Percentiles rank a stretch among this genome's conserved stretches.
Conservation (phyloP, 2,113 vertebrate species). For the Mellivora capensis region DNA sequence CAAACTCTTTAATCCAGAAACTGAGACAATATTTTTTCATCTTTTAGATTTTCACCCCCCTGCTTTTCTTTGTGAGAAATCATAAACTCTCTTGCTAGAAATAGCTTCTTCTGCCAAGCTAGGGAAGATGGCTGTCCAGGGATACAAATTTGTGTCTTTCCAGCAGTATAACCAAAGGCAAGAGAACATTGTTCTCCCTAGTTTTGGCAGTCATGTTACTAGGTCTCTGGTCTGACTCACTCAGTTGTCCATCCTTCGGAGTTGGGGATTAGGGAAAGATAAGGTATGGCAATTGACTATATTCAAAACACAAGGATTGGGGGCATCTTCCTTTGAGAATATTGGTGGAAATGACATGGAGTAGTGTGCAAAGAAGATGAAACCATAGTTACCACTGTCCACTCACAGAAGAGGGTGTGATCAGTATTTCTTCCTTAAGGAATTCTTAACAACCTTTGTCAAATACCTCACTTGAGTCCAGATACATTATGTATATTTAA, state of each 20-base stretch:
- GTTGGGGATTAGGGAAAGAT: background rate
- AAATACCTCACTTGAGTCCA: background rate
- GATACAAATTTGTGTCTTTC: background rate
- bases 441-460: background rate
- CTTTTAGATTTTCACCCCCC: background rate
- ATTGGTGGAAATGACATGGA: background rate
- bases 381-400: fast-evolving
- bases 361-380: background rate
- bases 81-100: background rate
- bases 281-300: background rate
- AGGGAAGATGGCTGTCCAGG: background rate
- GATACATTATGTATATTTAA: background rate
- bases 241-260: background rate
- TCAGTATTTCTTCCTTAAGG: background rate
- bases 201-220: background rate
- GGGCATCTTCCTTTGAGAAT: background rate
- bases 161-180: background rate
- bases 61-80: background rate
- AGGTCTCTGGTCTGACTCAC: background rate
- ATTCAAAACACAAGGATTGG: background rate
- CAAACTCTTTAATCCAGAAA: background rate
- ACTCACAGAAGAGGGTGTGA: background rate
- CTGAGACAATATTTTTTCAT: background rate
- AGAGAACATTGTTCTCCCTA: background rate
- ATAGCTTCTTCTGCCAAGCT: background rate